Conservation (phyloP, 2,113 vertebrate species). For the Promerops cafer region DNA sequence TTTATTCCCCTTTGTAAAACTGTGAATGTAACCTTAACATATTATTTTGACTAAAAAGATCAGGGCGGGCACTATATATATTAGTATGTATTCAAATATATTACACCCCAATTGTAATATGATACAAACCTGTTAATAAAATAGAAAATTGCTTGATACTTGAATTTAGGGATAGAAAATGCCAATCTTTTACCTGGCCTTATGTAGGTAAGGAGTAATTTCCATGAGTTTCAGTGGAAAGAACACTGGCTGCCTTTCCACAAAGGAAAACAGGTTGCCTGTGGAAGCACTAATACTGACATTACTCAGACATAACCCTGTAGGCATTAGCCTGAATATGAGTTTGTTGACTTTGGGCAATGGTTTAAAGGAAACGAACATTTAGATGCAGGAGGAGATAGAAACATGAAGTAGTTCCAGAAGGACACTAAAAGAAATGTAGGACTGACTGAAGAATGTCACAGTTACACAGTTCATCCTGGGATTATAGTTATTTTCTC, state of each 20-base stretch:
- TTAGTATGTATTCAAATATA: not conserved
- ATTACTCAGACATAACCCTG: not conserved
- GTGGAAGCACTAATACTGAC: not conserved
- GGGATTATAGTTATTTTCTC: not conserved
- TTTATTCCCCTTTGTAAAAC: not conserved
- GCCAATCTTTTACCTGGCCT: not conserved
- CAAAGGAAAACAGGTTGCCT: not conserved
- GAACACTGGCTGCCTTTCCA: not conserved
- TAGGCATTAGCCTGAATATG: not conserved
- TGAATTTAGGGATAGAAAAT: not conserved
- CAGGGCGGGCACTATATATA: not conserved
- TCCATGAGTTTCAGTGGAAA: not conserved
- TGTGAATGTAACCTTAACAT: not conserved
- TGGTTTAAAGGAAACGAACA: not conserved
- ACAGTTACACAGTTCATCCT: not conserved
- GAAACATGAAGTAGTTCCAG: not conserved
- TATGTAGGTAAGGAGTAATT: not conserved
- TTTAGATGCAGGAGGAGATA: not conserved
- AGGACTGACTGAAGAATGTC: not conserved
- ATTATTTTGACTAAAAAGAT: not conserved
- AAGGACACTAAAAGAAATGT: not conserved
- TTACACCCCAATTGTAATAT: not conserved
- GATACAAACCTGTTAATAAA: not conserved
- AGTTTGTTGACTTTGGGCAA: not conserved
- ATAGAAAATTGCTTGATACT: not conserved